Evolutionary conservation across 1,140 invertebrate genomes (phyloP).

Genomic region (Papilio helenus): DNA sequence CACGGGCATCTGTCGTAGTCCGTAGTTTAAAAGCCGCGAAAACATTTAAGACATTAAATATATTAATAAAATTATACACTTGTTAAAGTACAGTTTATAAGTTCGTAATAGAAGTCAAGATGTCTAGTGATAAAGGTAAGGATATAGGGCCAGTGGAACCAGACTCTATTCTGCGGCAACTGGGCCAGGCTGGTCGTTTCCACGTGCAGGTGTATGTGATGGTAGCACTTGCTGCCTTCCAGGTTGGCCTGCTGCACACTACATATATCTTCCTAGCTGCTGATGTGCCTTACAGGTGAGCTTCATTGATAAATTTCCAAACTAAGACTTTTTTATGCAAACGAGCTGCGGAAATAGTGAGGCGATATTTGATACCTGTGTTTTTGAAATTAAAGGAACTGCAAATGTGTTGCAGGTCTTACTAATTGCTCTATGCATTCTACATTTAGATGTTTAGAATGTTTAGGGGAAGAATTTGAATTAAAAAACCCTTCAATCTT

Average conservation of each 20-base stretch:
- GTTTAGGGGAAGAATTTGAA: too few species aligned
- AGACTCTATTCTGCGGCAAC: constrained; percentile 61
- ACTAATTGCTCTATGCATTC: too few species aligned
- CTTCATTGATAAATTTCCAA: background rate
- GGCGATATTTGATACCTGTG: too few species aligned
- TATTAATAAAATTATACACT: background rate
- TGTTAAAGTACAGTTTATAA: background rate
- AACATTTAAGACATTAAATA: background rate
- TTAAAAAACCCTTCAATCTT: too few species aligned
- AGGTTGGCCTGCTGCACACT: constrained; percentile 72
- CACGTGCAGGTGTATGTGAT: constrained; percentile 59
- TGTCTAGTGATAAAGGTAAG: constrained; percentile 23
- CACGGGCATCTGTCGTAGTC: background rate
- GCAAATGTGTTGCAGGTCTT: too few species aligned
- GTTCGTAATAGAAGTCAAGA: background rate
- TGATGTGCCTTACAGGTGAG: constrained; percentile 67
- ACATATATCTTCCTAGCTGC: constrained; percentile 75
- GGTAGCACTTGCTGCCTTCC: constrained; percentile 62
- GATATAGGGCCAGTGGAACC: constrained; percentile 49
- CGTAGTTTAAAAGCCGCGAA: background rate
- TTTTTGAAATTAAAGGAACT: too few species aligned
- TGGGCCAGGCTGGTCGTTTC: constrained; percentile 67
- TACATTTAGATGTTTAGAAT: too few species aligned
- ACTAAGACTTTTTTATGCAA: too few species aligned
- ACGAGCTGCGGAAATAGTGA: too few species aligned